phyloP scores from a whole-genome alignment of 2,797 vertebrate species.

The Diglossa cyanea region DNA sequence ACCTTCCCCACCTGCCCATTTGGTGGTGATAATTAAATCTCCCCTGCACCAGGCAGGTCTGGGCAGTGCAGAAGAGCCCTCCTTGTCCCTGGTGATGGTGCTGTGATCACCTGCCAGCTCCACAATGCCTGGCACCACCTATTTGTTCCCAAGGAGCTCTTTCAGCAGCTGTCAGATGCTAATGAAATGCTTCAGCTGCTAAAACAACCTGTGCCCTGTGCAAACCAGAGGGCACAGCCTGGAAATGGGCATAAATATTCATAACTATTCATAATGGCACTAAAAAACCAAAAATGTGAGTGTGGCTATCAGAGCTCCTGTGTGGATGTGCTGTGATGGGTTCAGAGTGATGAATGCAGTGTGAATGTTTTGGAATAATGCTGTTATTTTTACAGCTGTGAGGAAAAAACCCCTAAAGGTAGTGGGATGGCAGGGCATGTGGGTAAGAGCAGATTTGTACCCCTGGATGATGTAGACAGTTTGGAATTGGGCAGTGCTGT shows the following conservation, averaged over 20 bases:
- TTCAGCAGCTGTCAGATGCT: conserved; percentile 33
- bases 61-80: background rate
- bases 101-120: background rate
- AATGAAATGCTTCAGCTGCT: conserved; percentile 28
- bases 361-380: background rate
- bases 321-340: background rate
- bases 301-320: background rate
- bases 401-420: background rate
- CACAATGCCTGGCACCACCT: background rate
- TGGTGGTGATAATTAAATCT: background rate
- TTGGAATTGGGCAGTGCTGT: fast-evolving
- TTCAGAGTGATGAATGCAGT: background rate
- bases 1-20: background rate
- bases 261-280: background rate
- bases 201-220: conserved; percentile 37
- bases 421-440: fast-evolving
- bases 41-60: background rate
- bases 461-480: fast-evolving
- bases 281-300: background rate
- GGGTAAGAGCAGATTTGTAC: background rate
- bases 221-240: background rate
- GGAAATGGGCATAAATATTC: conserved; percentile 34
- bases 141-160: background rate
- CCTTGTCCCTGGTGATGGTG: background rate
- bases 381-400: background rate